Evolutionary conservation across 1,140 invertebrate species (phyloP), one percentile per base, ranked within the genome.

Genomic region (Dendroctonus ponderosae): DNA sequence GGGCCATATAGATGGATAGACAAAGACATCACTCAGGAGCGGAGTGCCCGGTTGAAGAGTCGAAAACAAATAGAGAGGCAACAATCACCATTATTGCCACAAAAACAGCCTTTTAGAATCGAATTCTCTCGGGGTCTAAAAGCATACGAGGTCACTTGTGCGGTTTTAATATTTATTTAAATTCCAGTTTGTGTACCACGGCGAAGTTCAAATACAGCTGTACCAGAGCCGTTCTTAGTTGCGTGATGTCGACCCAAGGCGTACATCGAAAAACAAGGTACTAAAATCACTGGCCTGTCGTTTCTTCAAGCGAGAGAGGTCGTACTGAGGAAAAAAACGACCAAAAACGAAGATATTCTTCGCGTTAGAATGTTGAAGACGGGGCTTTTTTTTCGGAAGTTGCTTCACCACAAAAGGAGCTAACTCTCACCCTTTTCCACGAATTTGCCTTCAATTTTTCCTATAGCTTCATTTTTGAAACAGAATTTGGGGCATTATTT

Each of bases 211-310:
- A 62, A 62, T 62, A 62, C 59, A 62, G 59, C 59, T 62, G 59
- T 62, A 62, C 57, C 37, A 62, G 41, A 62, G 59, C 40, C 59
- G 59, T 61, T 50, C 46, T 12, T 61, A 26, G 49, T 62, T 62
- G 59, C 59, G 59, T 62, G 59, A 62, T 62, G 59, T 52, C 49
- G 59, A 62, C 14, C 48, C 59, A 62, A 62, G 59, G 48, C 59
- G 59, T 62, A 62, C 49, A 62, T 37, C 59, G 59, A 62, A 62
- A 62, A 42, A 40, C 59, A 62, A 64, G 62, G 51, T 64, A 64
- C 62, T 64, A 64, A 64, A 64, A 64, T 64, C 62, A 64, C 62
- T 49, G 62, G 62, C 53, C 52, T 64, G 62, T 46, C 52, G 62
- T 49, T 56, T 64, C 42, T 64, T 64, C 51, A 57, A 64, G 51